A percentile compares a stretch with the other conserved stretches of the same genome.
These are phyloP conservation scores for Neosilurus mollespiculum DNA, from an alignment of 2,797 vertebrate genomes.

Conservation along the genomic window DNA sequence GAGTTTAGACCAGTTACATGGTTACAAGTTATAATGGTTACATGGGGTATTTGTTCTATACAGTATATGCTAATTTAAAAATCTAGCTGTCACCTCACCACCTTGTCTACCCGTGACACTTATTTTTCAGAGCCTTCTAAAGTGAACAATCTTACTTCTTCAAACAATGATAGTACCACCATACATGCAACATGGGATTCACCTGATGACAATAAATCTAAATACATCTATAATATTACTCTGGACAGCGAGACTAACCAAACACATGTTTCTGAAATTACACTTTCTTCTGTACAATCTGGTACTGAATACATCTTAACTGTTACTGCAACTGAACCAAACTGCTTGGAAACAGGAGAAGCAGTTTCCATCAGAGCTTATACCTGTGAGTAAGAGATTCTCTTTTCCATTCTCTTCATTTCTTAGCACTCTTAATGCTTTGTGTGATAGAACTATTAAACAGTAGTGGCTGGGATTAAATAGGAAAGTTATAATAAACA, in stretches of 20 bases:
- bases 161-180: accelerated
- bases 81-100: not conserved
- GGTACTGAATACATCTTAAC: slow-evolving; percentile 27
- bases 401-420: not conserved
- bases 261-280: accelerated
- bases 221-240: not conserved
- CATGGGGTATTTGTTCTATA: not conserved
- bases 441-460: not conserved
- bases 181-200: not conserved
- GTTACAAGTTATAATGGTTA: no score
- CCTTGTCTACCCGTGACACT: slow-evolving; percentile 5
- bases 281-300: accelerated
- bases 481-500: not conserved
- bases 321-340: slow-evolving; percentile 5
- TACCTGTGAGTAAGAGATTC: slow-evolving; percentile 39
- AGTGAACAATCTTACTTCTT: not conserved
- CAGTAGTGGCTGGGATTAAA: not conserved
- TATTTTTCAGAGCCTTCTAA: slow-evolving; percentile 37
- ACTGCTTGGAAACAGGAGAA: not conserved
- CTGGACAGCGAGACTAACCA: accelerated
- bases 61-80: not conserved
- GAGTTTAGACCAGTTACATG: no score
- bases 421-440: not conserved
- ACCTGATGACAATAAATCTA: accelerated
- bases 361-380: not conserved